Percentiles rank a stretch among this genome's conserved stretches.
These are phyloP conservation scores for Lochmaea crataegi DNA, from an alignment of 2,888 invertebrate genomes.

Conservation along the genomic window DNA sequence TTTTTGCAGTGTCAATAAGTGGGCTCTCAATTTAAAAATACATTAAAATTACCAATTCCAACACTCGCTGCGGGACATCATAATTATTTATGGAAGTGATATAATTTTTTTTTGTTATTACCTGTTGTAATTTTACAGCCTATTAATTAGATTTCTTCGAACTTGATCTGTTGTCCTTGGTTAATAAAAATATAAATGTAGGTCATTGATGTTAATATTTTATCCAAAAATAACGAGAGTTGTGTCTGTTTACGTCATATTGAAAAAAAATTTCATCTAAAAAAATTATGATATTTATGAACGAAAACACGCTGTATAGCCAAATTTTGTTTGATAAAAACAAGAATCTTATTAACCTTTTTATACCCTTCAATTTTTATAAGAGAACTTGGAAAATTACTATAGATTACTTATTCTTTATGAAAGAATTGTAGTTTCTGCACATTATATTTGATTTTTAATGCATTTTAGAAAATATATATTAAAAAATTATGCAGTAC, in stretches of 20 bases:
- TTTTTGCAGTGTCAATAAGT: not conserved
- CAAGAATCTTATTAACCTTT: too few species aligned
- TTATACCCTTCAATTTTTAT: too few species aligned
- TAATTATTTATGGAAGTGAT: constrained; percentile 3
- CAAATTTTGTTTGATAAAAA: too few species aligned
- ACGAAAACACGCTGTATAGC: too few species aligned
- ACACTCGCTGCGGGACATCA: not conserved
- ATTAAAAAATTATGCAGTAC: too few species aligned
- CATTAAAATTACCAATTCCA: not conserved
- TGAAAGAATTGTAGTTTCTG: too few species aligned
- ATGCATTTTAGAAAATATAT: too few species aligned
- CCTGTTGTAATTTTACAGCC: not conserved
- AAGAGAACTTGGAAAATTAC: too few species aligned
- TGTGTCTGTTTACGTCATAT: not conserved
- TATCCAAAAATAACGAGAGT: not conserved
- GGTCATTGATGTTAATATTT: not conserved
- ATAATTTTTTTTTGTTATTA: not conserved
- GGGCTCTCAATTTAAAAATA: not conserved
- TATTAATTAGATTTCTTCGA: not conserved
- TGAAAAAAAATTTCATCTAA: too few species aligned
- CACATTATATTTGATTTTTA: too few species aligned
- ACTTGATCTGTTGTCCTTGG: not conserved
- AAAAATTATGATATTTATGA: too few species aligned
- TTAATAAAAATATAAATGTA: not conserved
- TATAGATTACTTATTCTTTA: too few species aligned